Evolutionary conservation across 2,113 vertebrate species (phyloP).

Genomic region (Sula dactylatra): DNA sequence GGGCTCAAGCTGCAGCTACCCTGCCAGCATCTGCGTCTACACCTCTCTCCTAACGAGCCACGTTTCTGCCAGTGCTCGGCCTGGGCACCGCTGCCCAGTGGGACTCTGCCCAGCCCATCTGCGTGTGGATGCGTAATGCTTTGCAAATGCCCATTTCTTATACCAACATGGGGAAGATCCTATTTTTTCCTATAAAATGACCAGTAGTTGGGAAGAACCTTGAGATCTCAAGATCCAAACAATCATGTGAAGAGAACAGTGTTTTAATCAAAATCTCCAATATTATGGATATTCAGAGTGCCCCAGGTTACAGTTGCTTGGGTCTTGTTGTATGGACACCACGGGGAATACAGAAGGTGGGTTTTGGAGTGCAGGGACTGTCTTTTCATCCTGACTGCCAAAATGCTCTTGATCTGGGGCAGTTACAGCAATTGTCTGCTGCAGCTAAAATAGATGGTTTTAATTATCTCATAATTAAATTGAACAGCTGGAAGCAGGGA

Average conservation of each 20-base stretch:
- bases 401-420: not conserved
- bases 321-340: not conserved
- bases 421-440: not conserved
- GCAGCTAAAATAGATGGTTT: not conserved
- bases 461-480: not conserved
- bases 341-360: not conserved
- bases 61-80: not conserved
- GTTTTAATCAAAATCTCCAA: not conserved
- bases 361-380: not conserved
- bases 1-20: not conserved
- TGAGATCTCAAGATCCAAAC: not conserved
- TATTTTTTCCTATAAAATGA: not conserved
- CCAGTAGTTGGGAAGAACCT: not conserved
- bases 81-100: not conserved
- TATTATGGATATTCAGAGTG: no score
- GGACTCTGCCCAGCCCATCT: not conserved
- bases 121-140: not conserved
- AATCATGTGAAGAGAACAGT: not conserved
- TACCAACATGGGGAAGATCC: not conserved
- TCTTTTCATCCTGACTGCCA: not conserved
- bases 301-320: not conserved
- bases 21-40: not conserved
- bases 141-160: not conserved
- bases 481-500: not conserved
- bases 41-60: not conserved